Percentiles rank a stretch among this genome's conserved stretches.
Evolutionary conservation across 1,140 invertebrate genomes (phyloP).

Genomic region (Papilio polytes): DNA sequence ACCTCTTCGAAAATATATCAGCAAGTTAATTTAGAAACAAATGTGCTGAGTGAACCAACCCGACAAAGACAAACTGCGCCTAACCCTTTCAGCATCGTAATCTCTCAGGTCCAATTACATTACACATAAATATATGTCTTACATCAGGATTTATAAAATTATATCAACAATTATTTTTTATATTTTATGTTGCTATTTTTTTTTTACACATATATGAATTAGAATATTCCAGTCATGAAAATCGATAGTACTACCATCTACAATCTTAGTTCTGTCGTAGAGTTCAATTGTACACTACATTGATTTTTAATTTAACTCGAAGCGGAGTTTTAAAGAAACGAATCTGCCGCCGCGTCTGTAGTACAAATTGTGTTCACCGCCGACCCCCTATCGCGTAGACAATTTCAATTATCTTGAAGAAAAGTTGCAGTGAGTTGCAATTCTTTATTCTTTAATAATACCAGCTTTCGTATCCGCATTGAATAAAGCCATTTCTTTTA

Average conservation of each 20-base stretch:
- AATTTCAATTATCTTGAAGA: constrained; percentile 12
- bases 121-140: constrained; percentile 26
- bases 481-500: background rate
- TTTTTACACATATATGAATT: background rate
- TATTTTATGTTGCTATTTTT: background rate
- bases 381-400: constrained; percentile 7
- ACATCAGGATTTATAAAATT: background rate
- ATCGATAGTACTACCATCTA: background rate
- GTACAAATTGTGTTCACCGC: constrained; percentile 25
- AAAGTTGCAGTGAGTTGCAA: background rate
- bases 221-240: background rate
- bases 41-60: constrained; percentile 5
- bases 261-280: background rate
- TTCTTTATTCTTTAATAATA: constrained; percentile 16
- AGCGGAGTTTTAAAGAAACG: constrained; percentile 8
- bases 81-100: constrained; percentile 18
- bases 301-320: constrained; percentile 25
- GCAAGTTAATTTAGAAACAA: constrained; percentile 12
- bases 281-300: constrained; percentile 10
- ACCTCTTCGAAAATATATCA: background rate
- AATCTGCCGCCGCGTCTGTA: background rate
- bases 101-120: constrained; percentile 27
- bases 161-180: background rate
- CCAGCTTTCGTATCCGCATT: background rate
- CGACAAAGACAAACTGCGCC: constrained; percentile 26